Evolutionary conservation across 2,888 invertebrate species (phyloP).

Genomic region (Argynnis bischoffii): DNA sequence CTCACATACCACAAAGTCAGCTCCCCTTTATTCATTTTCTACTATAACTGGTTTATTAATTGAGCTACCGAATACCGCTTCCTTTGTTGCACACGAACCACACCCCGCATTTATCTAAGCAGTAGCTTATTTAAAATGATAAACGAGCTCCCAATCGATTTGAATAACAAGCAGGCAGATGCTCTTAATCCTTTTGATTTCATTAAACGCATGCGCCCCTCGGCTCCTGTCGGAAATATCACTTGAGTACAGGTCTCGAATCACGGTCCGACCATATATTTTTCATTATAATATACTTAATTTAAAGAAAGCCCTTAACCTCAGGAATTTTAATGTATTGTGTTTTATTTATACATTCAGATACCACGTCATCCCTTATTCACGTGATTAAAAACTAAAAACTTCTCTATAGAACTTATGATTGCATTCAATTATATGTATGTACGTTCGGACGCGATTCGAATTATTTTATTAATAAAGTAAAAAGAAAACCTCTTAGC

Average conservation of each 20-base stretch:
- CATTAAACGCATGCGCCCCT: conserved; percentile 81
- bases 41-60: conserved; percentile 74
- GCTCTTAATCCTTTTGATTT: conserved; percentile 83
- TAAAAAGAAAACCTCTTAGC: conserved; percentile 43
- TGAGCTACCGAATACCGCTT: conserved; percentile 69
- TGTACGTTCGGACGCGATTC: conserved; percentile 17
- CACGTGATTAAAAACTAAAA: conserved; percentile 54
- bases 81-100: conserved; percentile 76
- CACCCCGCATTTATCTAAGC: conserved; percentile 80
- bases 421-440: conserved; percentile 44
- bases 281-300: conserved; percentile 64
- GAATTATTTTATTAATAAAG: conserved; percentile 39
- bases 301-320: conserved; percentile 49
- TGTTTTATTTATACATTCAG: conserved; percentile 42
- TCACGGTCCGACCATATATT: conserved; percentile 63
- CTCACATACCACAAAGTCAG: conserved; percentile 34
- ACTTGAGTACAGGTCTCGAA: conserved; percentile 70
- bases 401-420: conserved; percentile 55
- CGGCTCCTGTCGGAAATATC: conserved; percentile 80
- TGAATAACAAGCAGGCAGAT: conserved; percentile 82
- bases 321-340: conserved; percentile 45
- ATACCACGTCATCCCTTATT: conserved; percentile 44
- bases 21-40: conserved; percentile 54
- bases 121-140: conserved; percentile 81
- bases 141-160: conserved; percentile 81